Conservation (phyloP, 2,888 invertebrate genomes). For the Podotricha telesiphe region DNA sequence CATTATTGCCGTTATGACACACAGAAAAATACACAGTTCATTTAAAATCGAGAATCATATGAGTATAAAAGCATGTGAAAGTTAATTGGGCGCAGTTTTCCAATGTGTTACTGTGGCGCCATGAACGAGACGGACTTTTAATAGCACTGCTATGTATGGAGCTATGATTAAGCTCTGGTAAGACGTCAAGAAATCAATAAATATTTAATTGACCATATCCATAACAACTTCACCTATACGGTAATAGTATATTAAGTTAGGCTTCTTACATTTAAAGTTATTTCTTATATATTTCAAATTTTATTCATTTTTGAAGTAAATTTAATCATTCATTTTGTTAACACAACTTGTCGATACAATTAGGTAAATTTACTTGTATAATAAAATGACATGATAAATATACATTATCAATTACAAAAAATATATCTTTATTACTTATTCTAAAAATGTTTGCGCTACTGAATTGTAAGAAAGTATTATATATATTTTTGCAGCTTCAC, state of each 20-base stretch:
- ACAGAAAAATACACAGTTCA: neutral
- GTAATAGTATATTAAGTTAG: neutral
- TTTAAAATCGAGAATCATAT: neutral
- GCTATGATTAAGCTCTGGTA: conserved; percentile 22
- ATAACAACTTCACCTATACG: conserved; percentile 13
- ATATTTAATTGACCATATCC: conserved; percentile 18
- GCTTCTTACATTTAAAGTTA: neutral
- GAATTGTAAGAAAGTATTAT: no score
- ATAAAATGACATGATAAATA: neutral
- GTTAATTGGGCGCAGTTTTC: conserved; percentile 34
- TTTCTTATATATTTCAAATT: neutral
- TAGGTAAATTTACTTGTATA: neutral
- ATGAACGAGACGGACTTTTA: conserved; percentile 27
- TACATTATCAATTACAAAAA: neutral
- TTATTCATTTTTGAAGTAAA: neutral
- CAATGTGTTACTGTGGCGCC: conserved; percentile 28
- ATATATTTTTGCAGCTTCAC: no score
- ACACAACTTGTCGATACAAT: neutral
- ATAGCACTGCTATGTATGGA: conserved; percentile 24
- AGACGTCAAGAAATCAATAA: conserved; percentile 26
- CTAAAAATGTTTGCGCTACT: neutral
- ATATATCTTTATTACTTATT: neutral
- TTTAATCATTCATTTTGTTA: no score
- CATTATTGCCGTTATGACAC: no score
- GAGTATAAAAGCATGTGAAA: conserved; percentile 24